Conservation (phyloP, 2,888 invertebrate species). For the Sinelater perroti region DNA sequence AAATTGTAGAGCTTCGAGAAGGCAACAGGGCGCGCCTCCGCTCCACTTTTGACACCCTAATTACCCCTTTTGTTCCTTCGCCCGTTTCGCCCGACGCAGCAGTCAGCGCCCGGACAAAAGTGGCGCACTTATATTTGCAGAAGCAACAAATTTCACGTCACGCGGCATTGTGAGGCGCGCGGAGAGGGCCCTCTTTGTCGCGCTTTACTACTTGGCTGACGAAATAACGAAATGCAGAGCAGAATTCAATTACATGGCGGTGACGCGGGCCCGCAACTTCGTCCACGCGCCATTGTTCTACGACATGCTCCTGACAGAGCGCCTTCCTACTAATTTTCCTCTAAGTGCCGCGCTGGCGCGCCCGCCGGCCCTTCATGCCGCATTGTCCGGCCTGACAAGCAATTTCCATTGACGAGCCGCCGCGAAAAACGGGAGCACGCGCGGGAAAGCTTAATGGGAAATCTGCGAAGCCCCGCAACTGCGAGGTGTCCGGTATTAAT, state of each 20-base stretch:
- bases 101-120: constrained; percentile 5
- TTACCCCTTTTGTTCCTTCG: constrained; percentile 5
- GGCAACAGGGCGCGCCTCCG: background rate
- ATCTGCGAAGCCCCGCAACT: too few species aligned
- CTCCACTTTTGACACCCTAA: constrained; percentile 9
- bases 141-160: constrained; percentile 26
- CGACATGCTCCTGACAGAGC: constrained; percentile 34
- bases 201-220: constrained; percentile 29
- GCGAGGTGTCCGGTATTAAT: too few species aligned
- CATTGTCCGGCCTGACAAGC: constrained; percentile 12
- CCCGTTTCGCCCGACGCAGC: background rate
- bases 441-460: too few species aligned
- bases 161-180: constrained; percentile 20
- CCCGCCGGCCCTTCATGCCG: constrained; percentile 5
- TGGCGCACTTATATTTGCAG: constrained; percentile 17
- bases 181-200: constrained; percentile 29
- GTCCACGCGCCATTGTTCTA: constrained; percentile 29
- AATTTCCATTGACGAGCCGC: constrained; percentile 10
- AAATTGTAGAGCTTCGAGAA: background rate
- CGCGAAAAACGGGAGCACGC: too few species aligned
- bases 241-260: constrained; percentile 39
- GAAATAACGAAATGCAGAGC: constrained; percentile 40
- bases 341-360: constrained; percentile 15
- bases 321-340: too few species aligned
- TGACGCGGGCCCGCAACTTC: constrained; percentile 33